Evolutionary conservation across 2,888 invertebrate species (phyloP).

Genomic region (Odontocerum albicorne): DNA sequence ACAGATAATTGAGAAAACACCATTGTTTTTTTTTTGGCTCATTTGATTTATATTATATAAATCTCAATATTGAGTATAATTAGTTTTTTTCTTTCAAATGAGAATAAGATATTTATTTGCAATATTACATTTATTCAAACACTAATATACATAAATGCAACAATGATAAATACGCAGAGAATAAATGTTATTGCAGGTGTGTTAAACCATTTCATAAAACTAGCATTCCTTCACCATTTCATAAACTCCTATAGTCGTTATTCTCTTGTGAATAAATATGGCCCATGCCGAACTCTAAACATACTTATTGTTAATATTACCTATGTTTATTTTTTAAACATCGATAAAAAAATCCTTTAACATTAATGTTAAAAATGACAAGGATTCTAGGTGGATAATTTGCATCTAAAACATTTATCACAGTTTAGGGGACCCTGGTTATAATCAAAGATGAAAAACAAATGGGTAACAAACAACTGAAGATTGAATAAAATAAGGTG

Average conservation of each 20-base stretch:
- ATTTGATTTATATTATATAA: no score
- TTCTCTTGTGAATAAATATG: constrained; percentile 9
- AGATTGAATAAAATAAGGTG: constrained; percentile 16
- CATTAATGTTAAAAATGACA: constrained; percentile 16
- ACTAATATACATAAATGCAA: constrained; percentile 35
- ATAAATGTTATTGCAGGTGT: constrained; percentile 23
- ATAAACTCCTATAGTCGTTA: constrained; percentile 12
- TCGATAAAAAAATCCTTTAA: constrained; percentile 21
- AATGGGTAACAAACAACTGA: constrained; percentile 18
- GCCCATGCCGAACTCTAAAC: constrained; percentile 15
- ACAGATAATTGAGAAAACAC: no score
- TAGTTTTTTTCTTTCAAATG: neutral
- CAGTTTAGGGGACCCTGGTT: constrained; percentile 34
- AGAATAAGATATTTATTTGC: constrained; percentile 14
- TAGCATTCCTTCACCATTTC: constrained; percentile 20
- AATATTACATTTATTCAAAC: constrained; percentile 31
- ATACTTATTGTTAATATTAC: constrained; percentile 12
- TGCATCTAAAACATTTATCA: constrained; percentile 34
- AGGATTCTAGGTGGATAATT: constrained; percentile 32
- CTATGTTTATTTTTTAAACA: constrained; percentile 26
- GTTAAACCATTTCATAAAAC: constrained; percentile 6
- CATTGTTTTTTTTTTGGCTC: no score
- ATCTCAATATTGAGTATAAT: no score
- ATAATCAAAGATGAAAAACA: constrained; percentile 27
- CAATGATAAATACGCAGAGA: constrained; percentile 23